Evolutionary conservation across 2,888 invertebrate species (phyloP).

Genomic region (Neocrepidodera transversa): DNA sequence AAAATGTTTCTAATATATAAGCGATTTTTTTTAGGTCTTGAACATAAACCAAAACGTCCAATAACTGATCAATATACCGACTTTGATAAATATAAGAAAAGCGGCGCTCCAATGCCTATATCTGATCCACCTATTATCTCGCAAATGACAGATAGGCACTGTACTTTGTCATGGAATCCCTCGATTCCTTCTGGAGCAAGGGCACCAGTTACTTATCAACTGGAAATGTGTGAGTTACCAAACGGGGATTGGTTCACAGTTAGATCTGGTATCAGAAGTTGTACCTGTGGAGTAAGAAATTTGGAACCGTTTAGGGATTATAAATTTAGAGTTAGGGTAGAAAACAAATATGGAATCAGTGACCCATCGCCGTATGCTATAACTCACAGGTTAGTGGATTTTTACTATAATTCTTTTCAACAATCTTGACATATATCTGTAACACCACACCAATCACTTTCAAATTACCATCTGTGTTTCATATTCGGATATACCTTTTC

Average conservation of each 20-base stretch:
- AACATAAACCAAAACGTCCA: constrained; percentile 71
- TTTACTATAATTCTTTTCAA: no score
- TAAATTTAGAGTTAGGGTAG: constrained; percentile 92
- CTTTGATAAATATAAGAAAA: constrained; percentile 81
- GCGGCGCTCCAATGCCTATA: constrained; percentile 86
- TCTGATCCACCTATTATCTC: constrained; percentile 92
- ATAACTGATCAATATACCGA: constrained; percentile 82
- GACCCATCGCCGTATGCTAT: constrained; percentile 93
- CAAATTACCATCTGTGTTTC: no score
- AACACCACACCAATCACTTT: no score
- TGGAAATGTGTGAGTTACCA: constrained; percentile 93
- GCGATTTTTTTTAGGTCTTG: constrained; percentile 58
- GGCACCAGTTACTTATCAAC: constrained; percentile 90
- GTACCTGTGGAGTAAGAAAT: constrained; percentile 88
- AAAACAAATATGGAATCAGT: constrained; percentile 95
- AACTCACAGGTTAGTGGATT: constrained; percentile 68
- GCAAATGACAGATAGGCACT: constrained; percentile 86
- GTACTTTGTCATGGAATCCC: constrained; percentile 93
- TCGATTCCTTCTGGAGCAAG: constrained; percentile 87
- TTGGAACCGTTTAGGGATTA: constrained; percentile 94
- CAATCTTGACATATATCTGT: no score
- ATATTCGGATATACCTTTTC: no score
- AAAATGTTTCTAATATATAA: background rate
- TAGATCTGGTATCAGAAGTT: constrained; percentile 83
- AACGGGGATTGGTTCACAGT: constrained; percentile 93